A percentile compares a stretch with the other conserved stretches of the same genome.
Evolutionary conservation across 1,140 invertebrate species (phyloP).

Genomic region (Dendrolimus kikuchii): DNA sequence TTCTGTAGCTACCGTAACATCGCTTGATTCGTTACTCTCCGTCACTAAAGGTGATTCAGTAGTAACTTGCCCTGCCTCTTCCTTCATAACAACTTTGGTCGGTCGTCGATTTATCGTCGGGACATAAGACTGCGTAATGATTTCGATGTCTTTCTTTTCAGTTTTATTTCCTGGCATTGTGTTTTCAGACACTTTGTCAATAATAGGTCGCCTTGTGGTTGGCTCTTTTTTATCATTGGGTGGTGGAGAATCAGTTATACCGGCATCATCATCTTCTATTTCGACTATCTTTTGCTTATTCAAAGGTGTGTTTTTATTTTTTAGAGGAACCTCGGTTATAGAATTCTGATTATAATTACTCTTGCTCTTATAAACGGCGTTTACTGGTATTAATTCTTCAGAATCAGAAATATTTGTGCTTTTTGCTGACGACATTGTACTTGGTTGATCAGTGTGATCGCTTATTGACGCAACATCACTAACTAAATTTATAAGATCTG

Average conservation of each 20-base stretch:
- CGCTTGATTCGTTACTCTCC: slow-evolving; percentile 13
- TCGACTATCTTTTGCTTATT: slow-evolving; percentile 49
- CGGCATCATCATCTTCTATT: slow-evolving; percentile 55
- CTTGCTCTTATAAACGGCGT: slow-evolving; percentile 59
- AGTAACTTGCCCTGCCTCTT: slow-evolving; percentile 29
- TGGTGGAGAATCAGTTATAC: slow-evolving; percentile 49
- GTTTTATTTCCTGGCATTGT: slow-evolving; percentile 33
- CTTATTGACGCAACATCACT: slow-evolving; percentile 66
- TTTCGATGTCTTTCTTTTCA: slow-evolving; percentile 56
- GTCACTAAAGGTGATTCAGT: slow-evolving; percentile 16
- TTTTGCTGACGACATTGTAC: slow-evolving; percentile 15
- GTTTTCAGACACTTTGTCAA: slow-evolving; percentile 52
- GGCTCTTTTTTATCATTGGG: slow-evolving; percentile 57
- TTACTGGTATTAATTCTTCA: slow-evolving; percentile 58
- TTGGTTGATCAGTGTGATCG: slow-evolving; percentile 41
- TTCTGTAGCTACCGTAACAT: slow-evolving; percentile 7
- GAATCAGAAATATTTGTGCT: slow-evolving; percentile 47
- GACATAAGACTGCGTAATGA: slow-evolving; percentile 56
- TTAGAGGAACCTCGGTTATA: slow-evolving; percentile 51
- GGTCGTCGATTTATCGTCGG: slow-evolving; percentile 49
- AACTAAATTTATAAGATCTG: slow-evolving; percentile 63
- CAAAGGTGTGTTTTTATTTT: slow-evolving; percentile 31
- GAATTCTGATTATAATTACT: slow-evolving; percentile 58
- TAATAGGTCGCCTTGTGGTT: slow-evolving; percentile 53
- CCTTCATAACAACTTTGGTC: slow-evolving; percentile 53